These are phyloP conservation scores for Mustelus asterias DNA, from an alignment of 2,113 vertebrate genomes.

Conservation along the genomic window DNA sequence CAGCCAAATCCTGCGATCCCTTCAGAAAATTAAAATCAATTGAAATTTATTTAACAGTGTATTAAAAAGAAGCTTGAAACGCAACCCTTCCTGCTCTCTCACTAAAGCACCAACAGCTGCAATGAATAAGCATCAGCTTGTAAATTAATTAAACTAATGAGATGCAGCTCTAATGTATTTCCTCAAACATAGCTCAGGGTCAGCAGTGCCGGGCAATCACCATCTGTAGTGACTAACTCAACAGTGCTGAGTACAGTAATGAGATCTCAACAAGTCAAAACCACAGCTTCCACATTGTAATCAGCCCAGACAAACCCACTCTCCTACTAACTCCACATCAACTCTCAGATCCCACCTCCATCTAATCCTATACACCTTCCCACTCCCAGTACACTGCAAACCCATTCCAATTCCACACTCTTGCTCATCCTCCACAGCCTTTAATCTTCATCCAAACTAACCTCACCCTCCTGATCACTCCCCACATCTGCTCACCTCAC, in stretches of 20 bases:
- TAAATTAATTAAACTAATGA: constrained; percentile 37
- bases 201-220: background rate
- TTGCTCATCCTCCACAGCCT: background rate
- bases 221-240: background rate
- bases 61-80: constrained; percentile 20
- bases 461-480: background rate
- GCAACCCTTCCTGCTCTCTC: background rate
- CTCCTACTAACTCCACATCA: background rate
- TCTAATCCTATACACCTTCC: background rate
- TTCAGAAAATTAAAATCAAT: constrained; percentile 36
- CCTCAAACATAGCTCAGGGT: constrained; percentile 13
- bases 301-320: background rate
- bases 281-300: background rate
- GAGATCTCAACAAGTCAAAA: constrained; percentile 12
- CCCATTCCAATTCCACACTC: background rate
- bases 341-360: background rate
- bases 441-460: background rate
- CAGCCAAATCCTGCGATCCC: constrained; percentile 21
- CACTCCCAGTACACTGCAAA: background rate
- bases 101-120: constrained; percentile 23
- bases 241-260: background rate
- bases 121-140: constrained; percentile 28
- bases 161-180: constrained; percentile 32
- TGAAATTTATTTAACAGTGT: constrained; percentile 36
- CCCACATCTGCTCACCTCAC: background rate